Evolutionary conservation across 1,140 invertebrate genomes (phyloP).

Genomic region (Phocides pigmalion): DNA sequence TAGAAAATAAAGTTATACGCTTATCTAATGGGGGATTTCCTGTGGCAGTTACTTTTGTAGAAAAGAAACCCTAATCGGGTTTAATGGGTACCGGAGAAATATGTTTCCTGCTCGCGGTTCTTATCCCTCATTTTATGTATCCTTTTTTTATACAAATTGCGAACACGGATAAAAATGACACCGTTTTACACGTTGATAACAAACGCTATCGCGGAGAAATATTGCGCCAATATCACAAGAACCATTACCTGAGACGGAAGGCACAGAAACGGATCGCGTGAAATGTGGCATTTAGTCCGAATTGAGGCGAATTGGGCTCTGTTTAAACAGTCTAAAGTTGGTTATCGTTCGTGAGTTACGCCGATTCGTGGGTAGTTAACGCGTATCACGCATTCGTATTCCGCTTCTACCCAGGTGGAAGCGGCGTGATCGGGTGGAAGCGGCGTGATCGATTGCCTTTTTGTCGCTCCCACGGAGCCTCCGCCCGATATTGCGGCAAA

Average conservation of each 20-base stretch:
- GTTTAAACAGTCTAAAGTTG: slow-evolving; percentile 15
- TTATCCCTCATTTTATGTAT: slow-evolving; percentile 26
- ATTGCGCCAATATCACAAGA: slow-evolving; percentile 65
- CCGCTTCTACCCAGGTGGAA: slow-evolving; percentile 44
- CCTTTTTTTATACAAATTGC: slow-evolving; percentile 37
- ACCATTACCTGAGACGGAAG: slow-evolving; percentile 55
- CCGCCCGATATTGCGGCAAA: slow-evolving; percentile 33
- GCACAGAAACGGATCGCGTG: slow-evolving; percentile 53
- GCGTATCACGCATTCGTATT: slow-evolving; percentile 42
- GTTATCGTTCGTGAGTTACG: slow-evolving; percentile 7
- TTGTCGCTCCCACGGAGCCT: slow-evolving; percentile 38
- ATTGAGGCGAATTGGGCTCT: slow-evolving; percentile 14
- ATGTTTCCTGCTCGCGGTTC: slow-evolving; percentile 20
- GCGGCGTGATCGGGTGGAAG: no score
- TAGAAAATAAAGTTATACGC: slow-evolving; percentile 6
- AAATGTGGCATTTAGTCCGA: slow-evolving; percentile 43
- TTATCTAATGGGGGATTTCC: slow-evolving; percentile 30
- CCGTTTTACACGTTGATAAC: slow-evolving; percentile 61
- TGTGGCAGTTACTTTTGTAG: slow-evolving; percentile 22
- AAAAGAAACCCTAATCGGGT: slow-evolving; percentile 19
- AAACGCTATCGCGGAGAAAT: slow-evolving; percentile 64
- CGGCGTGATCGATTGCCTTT: slow-evolving; percentile 47
- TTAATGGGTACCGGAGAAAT: slow-evolving; percentile 22
- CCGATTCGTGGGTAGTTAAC: slow-evolving; percentile 41
- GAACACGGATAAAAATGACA: slow-evolving; percentile 56